Evolutionary conservation across 53 echinoderm and acorn worm species (phyloP).

Genomic region (Astropecten irregularis): DNA sequence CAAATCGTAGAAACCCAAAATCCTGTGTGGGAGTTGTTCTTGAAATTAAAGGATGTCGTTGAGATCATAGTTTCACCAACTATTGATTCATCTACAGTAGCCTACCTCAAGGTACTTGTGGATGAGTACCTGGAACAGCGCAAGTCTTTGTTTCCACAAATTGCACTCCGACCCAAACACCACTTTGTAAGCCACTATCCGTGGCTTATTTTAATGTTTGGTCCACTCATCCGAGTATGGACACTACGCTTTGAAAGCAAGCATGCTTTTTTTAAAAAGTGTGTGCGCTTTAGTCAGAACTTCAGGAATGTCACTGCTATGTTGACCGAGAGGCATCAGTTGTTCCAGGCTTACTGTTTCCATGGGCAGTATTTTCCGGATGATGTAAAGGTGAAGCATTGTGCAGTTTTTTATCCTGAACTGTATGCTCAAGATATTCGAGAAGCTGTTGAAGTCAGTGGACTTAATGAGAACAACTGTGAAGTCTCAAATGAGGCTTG

Average conservation of each 20-base stretch:
- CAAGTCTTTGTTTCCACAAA: conserved; percentile 45
- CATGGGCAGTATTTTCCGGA: conserved; percentile 52
- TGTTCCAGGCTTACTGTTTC: conserved; percentile 57
- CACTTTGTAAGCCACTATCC: conserved; percentile 64
- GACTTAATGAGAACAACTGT: not conserved
- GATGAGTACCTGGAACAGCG: conserved; percentile 67
- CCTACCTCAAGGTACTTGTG: conserved; percentile 56
- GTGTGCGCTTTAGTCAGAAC: conserved; percentile 48
- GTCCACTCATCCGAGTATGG: conserved; percentile 63
- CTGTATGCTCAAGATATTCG: conserved; percentile 31
- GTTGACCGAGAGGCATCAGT: conserved; percentile 67
- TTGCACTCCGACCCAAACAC: conserved; percentile 63
- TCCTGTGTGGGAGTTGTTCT: conserved; percentile 63
- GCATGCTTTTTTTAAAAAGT: conserved; percentile 50
- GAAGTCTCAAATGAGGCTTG: conserved; percentile 40
- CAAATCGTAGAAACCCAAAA: conserved; percentile 54
- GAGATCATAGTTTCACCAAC: conserved; percentile 65
- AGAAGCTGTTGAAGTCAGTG: conserved; percentile 1
- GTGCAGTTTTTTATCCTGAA: conserved; percentile 17
- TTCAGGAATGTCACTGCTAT: conserved; percentile 71
- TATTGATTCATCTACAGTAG: conserved; percentile 48
- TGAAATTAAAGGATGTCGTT: conserved; percentile 68
- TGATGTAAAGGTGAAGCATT: conserved; percentile 6
- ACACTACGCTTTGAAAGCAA: conserved; percentile 61
- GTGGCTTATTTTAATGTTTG: conserved; percentile 51